Conservation (phyloP, 2,797 vertebrate species). For the Acomys russatus region DNA sequence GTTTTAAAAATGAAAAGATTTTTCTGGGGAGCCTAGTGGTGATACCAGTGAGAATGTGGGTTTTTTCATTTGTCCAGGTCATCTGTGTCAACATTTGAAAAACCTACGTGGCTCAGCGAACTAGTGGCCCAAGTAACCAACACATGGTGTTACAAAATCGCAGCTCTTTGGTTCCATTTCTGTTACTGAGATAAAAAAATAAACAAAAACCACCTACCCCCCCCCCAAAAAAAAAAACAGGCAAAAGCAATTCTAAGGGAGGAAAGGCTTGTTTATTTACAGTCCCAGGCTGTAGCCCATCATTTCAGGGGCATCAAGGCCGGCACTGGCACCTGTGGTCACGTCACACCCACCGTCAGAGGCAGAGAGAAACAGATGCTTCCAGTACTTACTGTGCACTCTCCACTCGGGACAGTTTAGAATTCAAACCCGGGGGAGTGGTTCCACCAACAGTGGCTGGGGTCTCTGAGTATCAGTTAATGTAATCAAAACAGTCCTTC, state of each 20-base stretch:
- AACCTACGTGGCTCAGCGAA: background rate
- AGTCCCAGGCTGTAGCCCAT: fast-evolving
- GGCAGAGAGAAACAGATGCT: background rate
- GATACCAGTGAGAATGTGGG: background rate
- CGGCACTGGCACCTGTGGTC: background rate
- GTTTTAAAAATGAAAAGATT: background rate
- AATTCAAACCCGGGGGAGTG: background rate
- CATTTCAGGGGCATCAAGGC: background rate
- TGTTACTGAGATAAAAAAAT: background rate
- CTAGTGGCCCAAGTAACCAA: background rate
- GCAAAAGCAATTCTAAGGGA: background rate
- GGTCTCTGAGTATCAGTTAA: background rate
- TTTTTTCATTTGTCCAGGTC: background rate
- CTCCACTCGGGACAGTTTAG: background rate
- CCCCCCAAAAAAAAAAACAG: background rate
- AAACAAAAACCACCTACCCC: background rate
- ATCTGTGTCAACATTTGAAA: background rate
- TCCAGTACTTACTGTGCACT: background rate
- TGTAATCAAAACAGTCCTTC: background rate
- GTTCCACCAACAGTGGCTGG: background rate
- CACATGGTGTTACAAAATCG: background rate
- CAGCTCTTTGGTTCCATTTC: background rate
- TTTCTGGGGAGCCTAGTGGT: background rate
- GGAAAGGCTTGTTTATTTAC: background rate
- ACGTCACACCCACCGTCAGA: background rate